These are phyloP conservation scores for Asteroscopus sphinx DNA, from an alignment of 2,888 invertebrate genomes.

Conservation along the genomic window DNA sequence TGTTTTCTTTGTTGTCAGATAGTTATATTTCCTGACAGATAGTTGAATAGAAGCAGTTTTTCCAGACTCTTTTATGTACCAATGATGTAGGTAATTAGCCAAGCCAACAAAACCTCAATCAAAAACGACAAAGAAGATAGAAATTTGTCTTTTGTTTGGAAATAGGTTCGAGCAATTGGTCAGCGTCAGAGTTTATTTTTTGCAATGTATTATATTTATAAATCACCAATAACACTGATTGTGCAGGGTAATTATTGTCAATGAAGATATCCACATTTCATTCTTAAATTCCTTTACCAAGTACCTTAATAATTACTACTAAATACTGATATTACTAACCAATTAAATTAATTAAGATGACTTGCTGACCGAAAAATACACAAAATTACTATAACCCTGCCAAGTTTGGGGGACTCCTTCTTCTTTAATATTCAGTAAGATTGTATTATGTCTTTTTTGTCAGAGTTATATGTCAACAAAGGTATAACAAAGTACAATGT, in stretches of 20 bases:
- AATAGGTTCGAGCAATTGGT: too few relatives aligned
- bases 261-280: not conserved
- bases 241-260: too few relatives aligned
- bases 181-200: too few relatives aligned
- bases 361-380: conserved; percentile 27
- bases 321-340: conserved; percentile 14
- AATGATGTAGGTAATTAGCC: too few relatives aligned
- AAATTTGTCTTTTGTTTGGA: too few relatives aligned
- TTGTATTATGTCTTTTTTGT: conserved; percentile 2
- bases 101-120: too few relatives aligned
- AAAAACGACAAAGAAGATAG: too few relatives aligned
- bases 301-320: conserved; percentile 5
- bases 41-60: too few relatives aligned
- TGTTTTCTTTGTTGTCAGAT: not conserved
- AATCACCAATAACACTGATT: too few relatives aligned
- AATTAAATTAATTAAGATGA: conserved; percentile 51
- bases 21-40: too few relatives aligned
- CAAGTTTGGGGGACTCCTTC: conserved; percentile 18
- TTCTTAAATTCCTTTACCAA: not conserved
- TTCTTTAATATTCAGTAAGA: not conserved
- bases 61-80: too few relatives aligned
- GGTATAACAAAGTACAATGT: conserved; percentile 40
- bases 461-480: conserved; percentile 12
- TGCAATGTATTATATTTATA: too few relatives aligned
- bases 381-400: conserved; percentile 20